Evolutionary conservation across 1,140 invertebrate species (phyloP).

Genomic region (Penaeus vannamei): DNA sequence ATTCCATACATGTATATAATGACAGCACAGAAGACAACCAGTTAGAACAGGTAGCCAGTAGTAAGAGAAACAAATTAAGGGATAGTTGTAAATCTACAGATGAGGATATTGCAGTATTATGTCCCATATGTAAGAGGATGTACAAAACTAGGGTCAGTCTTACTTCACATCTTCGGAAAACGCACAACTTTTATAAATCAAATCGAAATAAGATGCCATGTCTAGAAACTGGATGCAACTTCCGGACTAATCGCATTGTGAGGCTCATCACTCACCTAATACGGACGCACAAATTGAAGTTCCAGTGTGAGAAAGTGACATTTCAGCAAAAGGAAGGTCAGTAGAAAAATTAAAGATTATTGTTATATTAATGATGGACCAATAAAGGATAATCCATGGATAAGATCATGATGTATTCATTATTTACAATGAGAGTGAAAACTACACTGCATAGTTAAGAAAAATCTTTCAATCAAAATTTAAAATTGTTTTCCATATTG

Average conservation of each 20-base stretch:
- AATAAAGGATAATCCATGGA: neutral
- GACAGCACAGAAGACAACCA: no score
- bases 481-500: no score
- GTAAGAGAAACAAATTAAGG: neutral
- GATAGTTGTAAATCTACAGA: neutral
- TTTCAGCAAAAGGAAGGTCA: conserved; percentile 52
- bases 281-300: neutral
- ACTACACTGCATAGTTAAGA: no score
- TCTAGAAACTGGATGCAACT: conserved; percentile 46
- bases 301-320: conserved; percentile 56
- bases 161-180: conserved; percentile 45
- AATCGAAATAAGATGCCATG: conserved; percentile 46
- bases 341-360: neutral
- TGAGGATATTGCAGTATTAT: neutral
- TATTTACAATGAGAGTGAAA: no score
- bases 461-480: no score
- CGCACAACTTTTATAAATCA: conserved; percentile 4
- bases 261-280: conserved; percentile 52
- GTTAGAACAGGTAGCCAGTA: neutral
- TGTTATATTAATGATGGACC: neutral
- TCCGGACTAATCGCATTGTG: conserved; percentile 34
- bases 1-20: no score
- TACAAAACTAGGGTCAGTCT: conserved; percentile 53
- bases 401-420: neutral
- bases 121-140: conserved; percentile 20